Evolutionary conservation across 2,113 vertebrate genomes (phyloP), one percentile per base, ranked within the genome.

Genomic region (Spea multiplicata): DNA sequence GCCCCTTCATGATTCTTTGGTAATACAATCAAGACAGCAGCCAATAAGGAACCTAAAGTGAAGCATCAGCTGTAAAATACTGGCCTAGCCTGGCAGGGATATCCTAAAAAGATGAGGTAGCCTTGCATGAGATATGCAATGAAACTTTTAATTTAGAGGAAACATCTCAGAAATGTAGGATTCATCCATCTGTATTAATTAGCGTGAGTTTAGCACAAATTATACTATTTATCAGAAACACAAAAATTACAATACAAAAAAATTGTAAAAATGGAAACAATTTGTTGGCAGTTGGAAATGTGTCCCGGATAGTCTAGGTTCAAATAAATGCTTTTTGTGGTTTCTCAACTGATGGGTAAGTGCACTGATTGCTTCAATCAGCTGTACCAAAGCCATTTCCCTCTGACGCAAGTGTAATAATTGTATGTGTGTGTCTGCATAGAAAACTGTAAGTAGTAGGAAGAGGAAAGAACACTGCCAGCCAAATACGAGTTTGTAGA

Each of bases 321-420:
- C 57, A 76, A 44, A 66, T 44, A 6, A 7, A 84, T 44, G 30
- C 13, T 30, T 46, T 4, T 13, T 72, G 44, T 70, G 76, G 76
- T 44, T 68, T 68, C 13, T 64, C 67, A n/a, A 67, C 72, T 13
- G 81, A 83, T 52, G 30, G 0, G 57, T 0, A 30, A 80, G 67
- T 1, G 0, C 72, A 3, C 2, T 8, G 71, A 47, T 71, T 0
- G 0, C 81, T 81, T 44, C 44, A 62, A 80, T 83, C 73, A 82
- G 3, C 57, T 0, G 44, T 71, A 72, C 71, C 66, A 53, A 78
- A 46, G 74, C 47, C 30, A 81, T 70, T 80, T 70, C 48, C 13
- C 59, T 78, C 70, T 78, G 84, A 50, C 71, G 74, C 62, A 65
- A 12, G 77, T 59, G 53, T 68, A 85, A 86, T 87, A 85, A 9